These are phyloP conservation scores for Petrophora chlorosata DNA, from an alignment of 2,888 invertebrate genomes.

Conservation along the genomic window DNA sequence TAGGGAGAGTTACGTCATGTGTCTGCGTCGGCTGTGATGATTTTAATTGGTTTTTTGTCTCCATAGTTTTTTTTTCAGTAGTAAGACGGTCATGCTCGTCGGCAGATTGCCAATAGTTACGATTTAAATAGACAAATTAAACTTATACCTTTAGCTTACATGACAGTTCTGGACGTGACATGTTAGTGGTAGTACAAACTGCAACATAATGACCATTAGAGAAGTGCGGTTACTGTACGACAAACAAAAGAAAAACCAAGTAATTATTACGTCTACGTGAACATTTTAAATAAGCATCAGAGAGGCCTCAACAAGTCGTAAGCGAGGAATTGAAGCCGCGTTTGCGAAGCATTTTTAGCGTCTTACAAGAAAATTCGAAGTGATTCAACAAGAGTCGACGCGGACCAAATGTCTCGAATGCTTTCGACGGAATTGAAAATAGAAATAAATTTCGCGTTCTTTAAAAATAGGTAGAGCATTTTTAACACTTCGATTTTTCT, in stretches of 20 bases:
- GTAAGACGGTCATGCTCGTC: conserved; percentile 73
- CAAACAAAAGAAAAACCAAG: conserved; percentile 82
- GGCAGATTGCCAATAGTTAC: conserved; percentile 70
- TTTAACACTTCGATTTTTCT: conserved; percentile 66
- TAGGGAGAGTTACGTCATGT: conserved; percentile 72
- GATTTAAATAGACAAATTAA: conserved; percentile 80
- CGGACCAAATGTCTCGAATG: not conserved
- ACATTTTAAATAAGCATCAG: conserved; percentile 78
- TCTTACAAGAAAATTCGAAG: conserved; percentile 69
- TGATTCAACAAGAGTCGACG: conserved; percentile 29
- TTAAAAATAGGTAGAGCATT: not conserved
- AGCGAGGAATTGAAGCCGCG: conserved; percentile 80
- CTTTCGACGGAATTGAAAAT: not conserved
- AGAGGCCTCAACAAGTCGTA: conserved; percentile 77
- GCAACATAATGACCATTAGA: conserved; percentile 84
- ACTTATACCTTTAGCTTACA: conserved; percentile 83
- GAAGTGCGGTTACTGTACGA: conserved; percentile 83
- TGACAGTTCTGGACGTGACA: conserved; percentile 84
- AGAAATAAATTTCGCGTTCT: not conserved
- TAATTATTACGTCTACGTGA: conserved; percentile 80
- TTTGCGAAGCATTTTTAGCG: conserved; percentile 78
- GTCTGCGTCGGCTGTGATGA: conserved; percentile 74
- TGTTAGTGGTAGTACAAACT: conserved; percentile 84
- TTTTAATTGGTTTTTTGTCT: conserved; percentile 43
- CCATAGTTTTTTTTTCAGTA: conserved; percentile 54